A percentile compares a stretch with the other conserved stretches of the same genome.
Conservation (phyloP, 2,113 vertebrate genomes). For the Scomber scombrus region DNA sequence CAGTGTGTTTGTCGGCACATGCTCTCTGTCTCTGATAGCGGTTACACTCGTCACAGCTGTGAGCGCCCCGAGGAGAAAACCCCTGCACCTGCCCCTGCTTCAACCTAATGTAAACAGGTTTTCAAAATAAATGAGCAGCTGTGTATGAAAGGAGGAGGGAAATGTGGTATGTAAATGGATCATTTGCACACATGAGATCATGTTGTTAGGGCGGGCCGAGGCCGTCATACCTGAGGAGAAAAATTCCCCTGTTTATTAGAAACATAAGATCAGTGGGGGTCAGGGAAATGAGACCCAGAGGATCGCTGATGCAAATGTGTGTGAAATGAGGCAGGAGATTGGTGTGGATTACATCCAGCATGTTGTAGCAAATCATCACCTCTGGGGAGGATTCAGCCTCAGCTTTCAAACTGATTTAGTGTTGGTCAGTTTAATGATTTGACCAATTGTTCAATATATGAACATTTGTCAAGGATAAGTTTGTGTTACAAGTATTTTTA, state of each 20-base stretch:
- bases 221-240: slow-evolving; percentile 6
- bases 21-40: slow-evolving; percentile 48
- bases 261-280: background rate
- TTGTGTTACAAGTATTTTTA: too few species aligned
- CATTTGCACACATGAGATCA: slow-evolving; percentile 49
- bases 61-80: slow-evolving; percentile 54
- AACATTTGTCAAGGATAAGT: background rate
- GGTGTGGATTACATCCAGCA: slow-evolving; percentile 33
- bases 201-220: slow-evolving; percentile 13
- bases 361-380: slow-evolving; percentile 41
- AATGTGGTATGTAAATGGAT: slow-evolving; percentile 2
- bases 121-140: background rate
- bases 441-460: background rate
- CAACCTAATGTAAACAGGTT: slow-evolving; percentile 69
- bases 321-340: slow-evolving; percentile 44
- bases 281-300: background rate
- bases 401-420: background rate
- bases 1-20: slow-evolving; percentile 57
- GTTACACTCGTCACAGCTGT: slow-evolving; percentile 58
- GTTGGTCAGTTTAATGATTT: background rate
- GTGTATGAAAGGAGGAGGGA: slow-evolving; percentile 8
- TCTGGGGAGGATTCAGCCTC: slow-evolving; percentile 18
- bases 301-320: slow-evolving; percentile 51
- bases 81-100: slow-evolving; percentile 77
- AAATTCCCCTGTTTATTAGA: slow-evolving; percentile 6